Base-by-base conservation (phyloP, 1,140 invertebrate species). In the Drosophila seguyi region DNA sequence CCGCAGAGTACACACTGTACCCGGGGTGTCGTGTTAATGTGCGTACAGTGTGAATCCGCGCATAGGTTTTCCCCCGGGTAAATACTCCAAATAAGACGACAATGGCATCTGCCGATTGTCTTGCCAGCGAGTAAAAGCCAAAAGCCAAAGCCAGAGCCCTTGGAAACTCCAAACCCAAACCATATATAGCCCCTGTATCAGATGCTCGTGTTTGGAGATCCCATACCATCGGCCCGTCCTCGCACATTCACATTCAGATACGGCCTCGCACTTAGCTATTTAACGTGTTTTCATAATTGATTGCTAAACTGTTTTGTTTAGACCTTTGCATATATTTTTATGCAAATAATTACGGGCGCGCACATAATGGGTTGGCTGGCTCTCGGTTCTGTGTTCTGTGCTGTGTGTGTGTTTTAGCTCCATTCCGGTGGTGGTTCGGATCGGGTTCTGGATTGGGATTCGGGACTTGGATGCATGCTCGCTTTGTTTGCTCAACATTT, bases 291-390 rank as follows among this genome's bases (percentile, higher is more conserved):
- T 88, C 85, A 88, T 88, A 88, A 88, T 88, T 88, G 85, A 88
- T 88, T 88, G 85, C 85, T 88, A 88, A 88, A 88, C 85, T 88
- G 85, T 88, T 88, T 88, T 88, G 85, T 88, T 88, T 88, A 88
- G 85, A 90, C 81, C 85, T 88, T 79, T 90, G 77, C 85, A 84
- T 85, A 88, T 88, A 88, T 88, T 88, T 88, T 90, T 90, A 88
- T 88, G 85, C 85, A 88, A 88, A 88, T 88, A 88, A 90, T 88
- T 88, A 88, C 85, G 76, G 52, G 76, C 80, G 80, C 76, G 83
- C 83, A 83, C 80, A 87, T 87, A 87, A 87, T 88, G 80, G 84
- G 63, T 66, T 72, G 73, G 41, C 20, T 45, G 47, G n/a, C n/a
- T 50, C 16, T 38, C 45, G 56, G 44, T 61, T 38, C 39, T 31